Base-by-base conservation (phyloP, 2,888 invertebrate species). In the Drosophila recens region DNA sequence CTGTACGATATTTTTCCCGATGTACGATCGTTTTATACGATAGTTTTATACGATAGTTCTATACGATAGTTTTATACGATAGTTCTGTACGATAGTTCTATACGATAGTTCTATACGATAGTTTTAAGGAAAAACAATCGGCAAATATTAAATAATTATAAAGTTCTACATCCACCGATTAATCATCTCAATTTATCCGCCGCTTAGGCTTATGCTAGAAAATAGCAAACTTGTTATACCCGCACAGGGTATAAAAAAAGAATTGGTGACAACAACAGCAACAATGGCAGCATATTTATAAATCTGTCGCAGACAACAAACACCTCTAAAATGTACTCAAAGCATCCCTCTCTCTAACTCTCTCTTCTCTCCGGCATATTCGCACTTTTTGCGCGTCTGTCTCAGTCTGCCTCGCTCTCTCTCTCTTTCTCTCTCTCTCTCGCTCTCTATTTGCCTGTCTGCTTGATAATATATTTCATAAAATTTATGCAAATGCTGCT, bases 401-500 rank as follows among this genome's bases (percentile, higher is more conserved):
- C 33, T 38, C 54, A 6, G 27, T 0, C 27, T 27, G 4, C 27
- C 27, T 27, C 27, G 27, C 48, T 33, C 11, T 17, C n/a, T 20
- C 51, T 13, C 3, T 17, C 11, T 11, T 1, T 5, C 11, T 30
- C 9, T 49, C 13, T n/a, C 17, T 33, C 8, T 3, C 17, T 11
- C 17, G 6, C 17, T 11, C 4, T 52, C 10, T 13, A 20, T 38
- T 2, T 11, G 48, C 40, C 23, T 36, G 34, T 0, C 27, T 45
- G 56, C 27, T 38, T 45, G 63, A 61, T 43, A 27, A 23, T 23
- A 58, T 62, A 75, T 72, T 72, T 72, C 62, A 48, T 45, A 69
- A 42, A 75, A 76, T 70, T 73, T 79, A 79, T 79, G 79, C 76
- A 75, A 79, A 79, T 76, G 40, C 42, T 61, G 64, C 59, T 63